Evolutionary conservation across 2,888 invertebrate genomes (phyloP), one percentile per base, ranked within the genome.

Genomic region (Drosophila trichaetosa): DNA sequence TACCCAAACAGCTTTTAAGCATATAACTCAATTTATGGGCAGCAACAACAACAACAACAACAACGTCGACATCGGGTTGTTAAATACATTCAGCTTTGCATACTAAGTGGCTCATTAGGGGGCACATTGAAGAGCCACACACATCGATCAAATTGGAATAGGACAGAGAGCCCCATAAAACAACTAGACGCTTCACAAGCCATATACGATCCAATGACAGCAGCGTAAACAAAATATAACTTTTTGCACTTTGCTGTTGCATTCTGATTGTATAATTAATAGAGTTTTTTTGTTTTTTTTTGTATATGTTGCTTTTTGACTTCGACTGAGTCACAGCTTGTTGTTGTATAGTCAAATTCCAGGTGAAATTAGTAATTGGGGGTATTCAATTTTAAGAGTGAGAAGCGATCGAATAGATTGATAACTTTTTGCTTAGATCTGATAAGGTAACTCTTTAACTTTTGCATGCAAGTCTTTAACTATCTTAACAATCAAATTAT

Each of bases 21-120:
- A 70, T 65, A 74, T 78, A 78, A 61, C 83, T 88, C 54, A 72
- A 67, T 73, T 62, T 69, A 75, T 69, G 64, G 74, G 21, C 52
- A 74, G 61, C 62, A 64, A 58, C 66, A 61, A 57, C 54, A 52
- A 31, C 21, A 60, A 29, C 31, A 42, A 27, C 49, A 57, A 16
- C 69, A 73, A 53, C 57, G 36, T 56, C 66, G 61, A 56, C 63
- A 59, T 48, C 63, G 38, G 36, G 29, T 40, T 70, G 64, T 80
- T 66, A 73, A 75, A 79, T 61, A 61, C 46, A 66, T 61, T 40
- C 65, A 64, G 56, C 69, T 81, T 76, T 84, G 85, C 89, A 85
- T 85, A 87, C 85, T 77, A 87, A 89, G 68, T 79, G 89, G 61
- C 82, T 89, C 63, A 85, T 85, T 85, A 85, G 66, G 73, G 65